Evolutionary conservation across 2,888 invertebrate genomes (phyloP).

Genomic region (Nowickia ferox): DNA sequence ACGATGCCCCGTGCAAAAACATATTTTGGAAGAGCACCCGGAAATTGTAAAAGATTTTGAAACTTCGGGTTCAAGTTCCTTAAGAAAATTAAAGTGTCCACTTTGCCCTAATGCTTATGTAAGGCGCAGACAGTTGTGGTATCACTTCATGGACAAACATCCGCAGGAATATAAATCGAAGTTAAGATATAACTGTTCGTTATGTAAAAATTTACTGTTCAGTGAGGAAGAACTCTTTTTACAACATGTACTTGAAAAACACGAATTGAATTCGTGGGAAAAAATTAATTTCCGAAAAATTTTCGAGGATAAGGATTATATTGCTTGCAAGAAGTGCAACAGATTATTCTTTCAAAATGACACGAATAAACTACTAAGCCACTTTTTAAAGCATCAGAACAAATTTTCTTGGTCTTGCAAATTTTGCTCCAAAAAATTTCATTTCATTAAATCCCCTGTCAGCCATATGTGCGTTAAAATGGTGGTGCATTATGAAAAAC

Average conservation of each 20-base stretch:
- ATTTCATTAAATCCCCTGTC: neutral
- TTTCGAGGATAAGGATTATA: constrained; percentile 28
- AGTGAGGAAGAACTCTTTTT: neutral
- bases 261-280: constrained; percentile 50
- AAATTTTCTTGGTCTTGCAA: constrained; percentile 41
- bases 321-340: constrained; percentile 34
- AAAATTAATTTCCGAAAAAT: constrained; percentile 37
- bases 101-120: constrained; percentile 3
- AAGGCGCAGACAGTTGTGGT: neutral
- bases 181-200: constrained; percentile 13
- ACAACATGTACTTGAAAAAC: constrained; percentile 41
- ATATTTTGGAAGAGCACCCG: constrained; percentile 9
- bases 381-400: constrained; percentile 31
- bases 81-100: constrained; percentile 15
- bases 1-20: neutral
- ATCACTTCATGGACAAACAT: constrained; percentile 44
- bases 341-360: constrained; percentile 36
- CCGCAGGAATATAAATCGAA: constrained; percentile 23
- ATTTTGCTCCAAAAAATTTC: constrained; percentile 21
- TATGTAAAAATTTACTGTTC: constrained; percentile 14
- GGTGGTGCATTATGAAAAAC: neutral
- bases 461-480: constrained; percentile 44
- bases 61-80: neutral
- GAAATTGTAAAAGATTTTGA: constrained; percentile 28
- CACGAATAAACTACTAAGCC: constrained; percentile 1